Evolutionary conservation across 2,797 vertebrate species (phyloP), one percentile per base, ranked within the genome.

Genomic region (Poeciliopsis paucimaculata): DNA sequence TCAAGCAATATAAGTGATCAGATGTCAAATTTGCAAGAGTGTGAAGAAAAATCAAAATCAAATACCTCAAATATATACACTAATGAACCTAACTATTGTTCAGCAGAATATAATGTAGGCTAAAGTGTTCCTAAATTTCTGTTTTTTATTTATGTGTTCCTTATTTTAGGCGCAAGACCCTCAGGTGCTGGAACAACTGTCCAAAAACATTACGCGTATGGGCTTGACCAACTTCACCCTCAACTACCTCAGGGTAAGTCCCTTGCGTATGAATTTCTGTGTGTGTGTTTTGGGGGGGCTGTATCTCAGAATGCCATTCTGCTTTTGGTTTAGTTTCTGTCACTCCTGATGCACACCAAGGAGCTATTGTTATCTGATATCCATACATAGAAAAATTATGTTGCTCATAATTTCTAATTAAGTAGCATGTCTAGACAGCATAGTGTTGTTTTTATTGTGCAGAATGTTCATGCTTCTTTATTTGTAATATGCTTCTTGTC

Each of bases 231-330:
- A 99, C 96, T 99, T 99, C 96, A 99, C 98, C 93, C 98, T 99
- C 96, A 99, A 99, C 98, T 99, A 99, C 98, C 98, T 99, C 98
- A 98, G 98, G 97, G 98, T 99, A 96, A 97, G 96, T 66, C 49
- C 71, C 72, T 43, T 73, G 55, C 28, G 51, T 77, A 49, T 74
- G 46, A 72, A 60, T 81, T 31, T 31, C 13, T 41, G 73, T 74
- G 46, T 75, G 49, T 84, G 71, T 77, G 13, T 74, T 47, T 81
- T 57, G 73, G 71, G 64, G 77, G 75, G 0, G n/a, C 28, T 15
- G 74, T 3, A 60, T 62, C 57, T 89, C 53, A 79, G 78, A 83
- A 53, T 81, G 83, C 89, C 89, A 88, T 76, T 83, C 81, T 74
- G 76, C 81, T 73, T 86, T 87, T 82, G 57, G 87, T 89, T 84